These are phyloP conservation scores for Heliconius cydno DNA, from an alignment of 2,888 invertebrate genomes.

Conservation along the genomic window DNA sequence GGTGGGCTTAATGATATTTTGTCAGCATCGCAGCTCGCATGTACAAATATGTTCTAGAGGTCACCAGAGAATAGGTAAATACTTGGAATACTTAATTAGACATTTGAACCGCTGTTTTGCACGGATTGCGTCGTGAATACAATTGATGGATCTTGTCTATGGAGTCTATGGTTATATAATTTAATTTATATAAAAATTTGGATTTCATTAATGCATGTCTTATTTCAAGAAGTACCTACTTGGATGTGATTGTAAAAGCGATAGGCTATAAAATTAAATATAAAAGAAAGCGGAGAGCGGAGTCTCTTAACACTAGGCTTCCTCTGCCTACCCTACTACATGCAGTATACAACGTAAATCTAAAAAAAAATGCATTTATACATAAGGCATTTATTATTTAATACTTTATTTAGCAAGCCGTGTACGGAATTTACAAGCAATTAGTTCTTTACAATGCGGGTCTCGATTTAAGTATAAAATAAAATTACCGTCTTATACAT, in stretches of 20 bases:
- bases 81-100: slow-evolving; percentile 34
- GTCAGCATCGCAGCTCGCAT: slow-evolving; percentile 6
- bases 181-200: background rate
- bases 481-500: background rate
- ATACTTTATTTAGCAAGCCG: background rate
- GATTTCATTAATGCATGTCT: background rate
- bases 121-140: slow-evolving; percentile 15
- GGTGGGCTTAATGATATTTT: slow-evolving; percentile 27
- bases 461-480: slow-evolving; percentile 44
- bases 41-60: slow-evolving; percentile 23
- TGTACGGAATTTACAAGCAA: slow-evolving; percentile 30
- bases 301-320: no score
- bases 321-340: no score
- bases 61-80: slow-evolving; percentile 25
- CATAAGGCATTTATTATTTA: background rate
- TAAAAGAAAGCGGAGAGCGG: no score
- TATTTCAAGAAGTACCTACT: no score
- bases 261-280: no score
- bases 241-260: no score
- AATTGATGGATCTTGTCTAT: background rate
- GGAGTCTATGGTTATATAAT: background rate
- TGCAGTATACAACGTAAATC: background rate
- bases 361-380: background rate
- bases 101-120: slow-evolving; percentile 23
- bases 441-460: slow-evolving; percentile 53